Evolutionary conservation across 2,888 invertebrate species (phyloP).

Genomic region (Azorinus chamasolen): DNA sequence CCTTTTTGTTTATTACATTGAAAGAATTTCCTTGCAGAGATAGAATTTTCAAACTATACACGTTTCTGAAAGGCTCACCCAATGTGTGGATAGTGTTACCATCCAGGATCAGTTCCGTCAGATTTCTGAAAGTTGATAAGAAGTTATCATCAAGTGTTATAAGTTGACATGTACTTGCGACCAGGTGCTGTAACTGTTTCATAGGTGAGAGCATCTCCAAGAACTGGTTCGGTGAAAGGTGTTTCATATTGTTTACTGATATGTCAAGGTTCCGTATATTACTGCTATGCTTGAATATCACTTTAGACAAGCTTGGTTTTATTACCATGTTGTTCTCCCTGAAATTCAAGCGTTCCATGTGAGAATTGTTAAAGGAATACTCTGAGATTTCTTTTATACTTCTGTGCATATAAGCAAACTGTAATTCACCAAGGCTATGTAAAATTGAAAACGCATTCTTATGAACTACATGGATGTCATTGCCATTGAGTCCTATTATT

Average conservation of each 20-base stretch:
- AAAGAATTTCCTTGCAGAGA: slow-evolving; percentile 6
- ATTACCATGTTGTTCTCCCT: slow-evolving; percentile 5
- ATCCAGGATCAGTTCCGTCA: slow-evolving; percentile 18
- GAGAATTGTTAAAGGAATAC: slow-evolving; percentile 7
- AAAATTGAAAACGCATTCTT: slow-evolving; percentile 4
- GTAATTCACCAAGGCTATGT: not conserved
- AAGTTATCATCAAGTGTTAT: slow-evolving; percentile 2
- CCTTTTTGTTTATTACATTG: slow-evolving; percentile 3
- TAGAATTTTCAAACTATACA: not conserved
- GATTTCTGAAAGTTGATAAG: slow-evolving; percentile 5
- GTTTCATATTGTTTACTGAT: slow-evolving; percentile 13
- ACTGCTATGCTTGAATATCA: slow-evolving; percentile 17
- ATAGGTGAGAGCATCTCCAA: slow-evolving; percentile 16
- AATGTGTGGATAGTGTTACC: slow-evolving; percentile 15
- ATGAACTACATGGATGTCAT: slow-evolving; percentile 1
- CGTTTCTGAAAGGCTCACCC: not conserved
- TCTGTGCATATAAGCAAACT: slow-evolving; percentile 1
- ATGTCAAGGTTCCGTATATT: slow-evolving; percentile 14
- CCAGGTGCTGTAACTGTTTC: slow-evolving; percentile 13
- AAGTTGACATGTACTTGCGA: slow-evolving; percentile 2
- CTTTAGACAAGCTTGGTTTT: not conserved
- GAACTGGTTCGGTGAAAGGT: not conserved
- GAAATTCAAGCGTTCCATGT: not conserved
- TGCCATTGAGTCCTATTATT: not conserved
- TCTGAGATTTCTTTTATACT: slow-evolving; percentile 6